Percentiles rank a stretch among this genome's conserved stretches.
These are phyloP conservation scores for Aporophyla nigra DNA, from an alignment of 2,888 invertebrate species.

Conservation along the genomic window DNA sequence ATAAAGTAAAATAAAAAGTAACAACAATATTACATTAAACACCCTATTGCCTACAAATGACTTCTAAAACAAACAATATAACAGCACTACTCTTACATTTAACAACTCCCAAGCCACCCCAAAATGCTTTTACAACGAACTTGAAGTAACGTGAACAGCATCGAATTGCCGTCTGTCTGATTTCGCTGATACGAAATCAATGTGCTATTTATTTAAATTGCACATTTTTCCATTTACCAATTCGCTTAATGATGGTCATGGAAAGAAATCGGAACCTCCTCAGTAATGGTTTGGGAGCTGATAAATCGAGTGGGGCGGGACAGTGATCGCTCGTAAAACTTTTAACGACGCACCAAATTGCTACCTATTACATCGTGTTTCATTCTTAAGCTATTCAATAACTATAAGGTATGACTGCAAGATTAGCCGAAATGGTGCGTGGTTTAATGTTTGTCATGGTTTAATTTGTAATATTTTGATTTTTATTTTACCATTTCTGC, in stretches of 20 bases:
- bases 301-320: conserved; percentile 76
- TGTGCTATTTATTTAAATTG: conserved; percentile 66
- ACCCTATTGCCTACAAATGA: neutral
- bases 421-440: conserved; percentile 14
- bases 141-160: conserved; percentile 32
- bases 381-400: conserved; percentile 62
- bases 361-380: conserved; percentile 74
- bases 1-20: conserved; percentile 1
- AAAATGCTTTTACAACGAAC: conserved; percentile 33
- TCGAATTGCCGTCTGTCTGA: conserved; percentile 27
- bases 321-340: conserved; percentile 78
- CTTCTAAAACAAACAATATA: neutral
- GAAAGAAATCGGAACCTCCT: conserved; percentile 71
- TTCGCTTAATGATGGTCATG: conserved; percentile 62
- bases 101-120: conserved; percentile 10
- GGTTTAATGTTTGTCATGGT: neutral
- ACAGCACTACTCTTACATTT: conserved; percentile 17
- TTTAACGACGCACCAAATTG: conserved; percentile 80
- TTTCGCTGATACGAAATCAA: conserved; percentile 52
- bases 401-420: conserved; percentile 44
- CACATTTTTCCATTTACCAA: conserved; percentile 59
- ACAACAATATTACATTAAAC: neutral
- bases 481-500: neutral
- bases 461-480: neutral
- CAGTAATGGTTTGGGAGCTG: conserved; percentile 76